Evolutionary conservation across 2,113 vertebrate genomes (phyloP).

Genomic region (Sebastes schlegelii): DNA sequence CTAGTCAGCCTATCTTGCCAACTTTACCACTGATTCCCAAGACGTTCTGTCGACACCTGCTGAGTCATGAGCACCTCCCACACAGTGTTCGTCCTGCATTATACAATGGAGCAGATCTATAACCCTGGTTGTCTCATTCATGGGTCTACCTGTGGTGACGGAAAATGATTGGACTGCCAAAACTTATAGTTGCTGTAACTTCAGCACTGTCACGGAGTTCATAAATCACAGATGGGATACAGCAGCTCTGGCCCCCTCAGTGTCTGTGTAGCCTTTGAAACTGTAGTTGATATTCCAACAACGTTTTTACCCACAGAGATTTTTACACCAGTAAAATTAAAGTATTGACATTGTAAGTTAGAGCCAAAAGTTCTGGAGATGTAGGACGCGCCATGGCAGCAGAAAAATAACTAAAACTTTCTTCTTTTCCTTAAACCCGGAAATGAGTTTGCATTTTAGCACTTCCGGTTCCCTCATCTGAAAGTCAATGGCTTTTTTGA

Average conservation of each 20-base stretch:
- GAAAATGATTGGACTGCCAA: not conserved
- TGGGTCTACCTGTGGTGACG: not conserved
- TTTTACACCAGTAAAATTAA: not conserved
- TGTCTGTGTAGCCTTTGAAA: not conserved
- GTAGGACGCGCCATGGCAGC: not conserved
- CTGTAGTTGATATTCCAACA: not conserved
- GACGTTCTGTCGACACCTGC: not conserved
- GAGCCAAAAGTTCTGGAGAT: not conserved
- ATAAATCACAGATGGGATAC: not conserved
- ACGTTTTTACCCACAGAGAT: not conserved
- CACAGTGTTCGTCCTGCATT: not conserved
- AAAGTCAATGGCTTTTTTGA: too few species aligned
- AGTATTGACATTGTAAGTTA: not conserved
- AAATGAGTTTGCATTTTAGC: too few species aligned
- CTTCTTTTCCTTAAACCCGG: too few species aligned
- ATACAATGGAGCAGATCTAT: not conserved
- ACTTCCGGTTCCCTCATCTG: too few species aligned
- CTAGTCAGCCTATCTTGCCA: not conserved
- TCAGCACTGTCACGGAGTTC: not conserved
- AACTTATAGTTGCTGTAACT: not conserved
- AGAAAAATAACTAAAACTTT: not conserved
- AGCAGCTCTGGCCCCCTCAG: not conserved
- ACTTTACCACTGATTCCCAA: not conserved
- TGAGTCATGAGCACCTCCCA: not conserved
- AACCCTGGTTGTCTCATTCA: not conserved